Evolutionary conservation across 1,140 invertebrate species (phyloP).

Genomic region (Lepidotrigona ventralis): DNA sequence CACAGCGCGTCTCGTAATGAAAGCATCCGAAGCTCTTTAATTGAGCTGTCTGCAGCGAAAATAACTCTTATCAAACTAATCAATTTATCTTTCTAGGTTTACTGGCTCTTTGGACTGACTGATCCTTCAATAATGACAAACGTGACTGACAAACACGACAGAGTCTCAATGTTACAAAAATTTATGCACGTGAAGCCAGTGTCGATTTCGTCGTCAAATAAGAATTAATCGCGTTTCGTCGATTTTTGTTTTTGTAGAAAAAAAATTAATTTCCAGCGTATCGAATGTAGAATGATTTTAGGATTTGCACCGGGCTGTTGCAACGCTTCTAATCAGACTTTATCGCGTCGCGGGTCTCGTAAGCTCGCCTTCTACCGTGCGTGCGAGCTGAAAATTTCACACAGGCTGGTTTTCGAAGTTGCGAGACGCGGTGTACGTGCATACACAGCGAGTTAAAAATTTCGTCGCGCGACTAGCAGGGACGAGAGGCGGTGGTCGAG

Average conservation of each 20-base stretch:
- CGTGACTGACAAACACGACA: too few species aligned
- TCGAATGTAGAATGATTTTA: too few species aligned
- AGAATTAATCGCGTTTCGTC: too few species aligned
- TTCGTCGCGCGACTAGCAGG: conserved; percentile 52
- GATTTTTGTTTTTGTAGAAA: too few species aligned
- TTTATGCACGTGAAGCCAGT: too few species aligned
- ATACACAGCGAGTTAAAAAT: conserved; percentile 65
- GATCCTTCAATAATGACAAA: too few species aligned
- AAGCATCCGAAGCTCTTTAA: neutral
- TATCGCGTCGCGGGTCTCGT: neutral
- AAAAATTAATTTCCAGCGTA: too few species aligned
- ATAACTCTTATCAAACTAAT: neutral
- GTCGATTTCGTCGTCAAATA: too few species aligned
- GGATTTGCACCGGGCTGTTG: neutral
- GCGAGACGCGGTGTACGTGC: neutral
- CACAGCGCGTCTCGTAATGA: neutral
- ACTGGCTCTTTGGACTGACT: too few species aligned
- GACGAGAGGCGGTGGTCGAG: neutral
- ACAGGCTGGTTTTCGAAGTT: neutral
- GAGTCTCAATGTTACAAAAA: too few species aligned
- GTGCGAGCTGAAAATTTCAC: neutral
- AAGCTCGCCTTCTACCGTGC: neutral
- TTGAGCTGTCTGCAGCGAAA: neutral
- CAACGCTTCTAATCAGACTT: neutral
- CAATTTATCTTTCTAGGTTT: too few species aligned